A percentile compares a stretch with the other conserved stretches of the same genome.
phyloP scores from a whole-genome alignment of 2,888 invertebrate species.

The Trissolcus brochymenae region DNA sequence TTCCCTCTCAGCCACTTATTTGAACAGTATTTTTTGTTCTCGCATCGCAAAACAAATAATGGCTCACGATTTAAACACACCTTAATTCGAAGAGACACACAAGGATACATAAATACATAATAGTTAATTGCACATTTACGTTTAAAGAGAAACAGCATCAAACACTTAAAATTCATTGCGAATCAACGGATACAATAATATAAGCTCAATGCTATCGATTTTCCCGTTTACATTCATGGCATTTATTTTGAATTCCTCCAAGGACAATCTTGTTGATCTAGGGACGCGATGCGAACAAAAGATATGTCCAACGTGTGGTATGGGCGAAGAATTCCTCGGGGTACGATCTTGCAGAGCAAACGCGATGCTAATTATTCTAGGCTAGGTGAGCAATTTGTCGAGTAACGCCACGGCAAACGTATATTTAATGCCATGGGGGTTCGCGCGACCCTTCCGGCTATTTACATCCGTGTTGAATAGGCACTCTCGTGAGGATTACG shows the following conservation, averaged over 20 bases:
- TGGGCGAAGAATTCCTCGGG: constrained; percentile 39
- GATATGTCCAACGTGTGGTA: constrained; percentile 23
- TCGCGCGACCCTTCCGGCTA: constrained; percentile 66
- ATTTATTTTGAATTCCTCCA: constrained; percentile 2
- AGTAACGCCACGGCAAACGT: constrained; percentile 65
- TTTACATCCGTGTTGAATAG: constrained; percentile 72
- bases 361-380: constrained; percentile 74
- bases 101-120: background rate
- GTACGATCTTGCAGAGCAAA: constrained; percentile 42
- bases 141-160: too few relatives aligned
- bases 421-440: constrained; percentile 69
- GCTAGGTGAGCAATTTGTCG: constrained; percentile 74
- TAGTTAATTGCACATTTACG: too few relatives aligned
- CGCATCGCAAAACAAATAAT: too few relatives aligned
- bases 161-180: too few relatives aligned
- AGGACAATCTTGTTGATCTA: constrained; percentile 10
- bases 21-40: too few relatives aligned
- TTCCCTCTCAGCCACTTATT: too few relatives aligned
- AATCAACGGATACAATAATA: too few relatives aligned
- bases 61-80: too few relatives aligned
- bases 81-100: too few relatives aligned
- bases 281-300: constrained; percentile 34
- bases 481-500: constrained; percentile 56
- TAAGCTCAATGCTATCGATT: too few relatives aligned
- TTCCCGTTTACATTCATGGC: background rate